Evolutionary conservation across 2,797 vertebrate species (phyloP).

Genomic region (Danio kyathit): DNA sequence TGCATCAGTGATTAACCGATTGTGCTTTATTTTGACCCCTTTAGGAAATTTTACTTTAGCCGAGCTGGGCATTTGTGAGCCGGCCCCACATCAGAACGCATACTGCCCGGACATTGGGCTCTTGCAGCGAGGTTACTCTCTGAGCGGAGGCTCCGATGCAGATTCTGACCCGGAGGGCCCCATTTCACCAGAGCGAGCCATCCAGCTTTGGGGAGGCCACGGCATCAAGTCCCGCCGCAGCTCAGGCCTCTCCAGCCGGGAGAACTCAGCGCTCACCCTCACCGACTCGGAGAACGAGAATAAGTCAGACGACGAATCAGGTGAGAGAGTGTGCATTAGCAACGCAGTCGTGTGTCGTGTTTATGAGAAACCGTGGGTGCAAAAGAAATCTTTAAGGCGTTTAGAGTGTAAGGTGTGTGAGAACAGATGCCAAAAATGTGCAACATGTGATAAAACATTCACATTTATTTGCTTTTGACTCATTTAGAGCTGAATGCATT

Average conservation of each 20-base stretch:
- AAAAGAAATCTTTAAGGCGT: constrained; percentile 37
- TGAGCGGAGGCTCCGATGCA: constrained; percentile 83
- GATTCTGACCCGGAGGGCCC: constrained; percentile 87
- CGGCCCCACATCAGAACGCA: constrained; percentile 82
- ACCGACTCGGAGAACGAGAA: constrained; percentile 91
- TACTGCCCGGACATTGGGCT: constrained; percentile 88
- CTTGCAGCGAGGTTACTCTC: constrained; percentile 83
- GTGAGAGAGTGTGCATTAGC: constrained; percentile 70
- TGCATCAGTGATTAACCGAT: not conserved
- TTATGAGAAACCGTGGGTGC: constrained; percentile 16
- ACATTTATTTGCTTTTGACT: constrained; percentile 8
- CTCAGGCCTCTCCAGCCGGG: constrained; percentile 87
- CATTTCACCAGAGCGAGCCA: constrained; percentile 86
- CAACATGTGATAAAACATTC: constrained; percentile 44
- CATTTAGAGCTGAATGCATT: constrained; percentile 48
- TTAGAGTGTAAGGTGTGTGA: constrained; percentile 13
- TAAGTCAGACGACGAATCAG: constrained; percentile 89
- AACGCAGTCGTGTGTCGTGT: constrained; percentile 10
- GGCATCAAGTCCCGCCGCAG: constrained; percentile 86
- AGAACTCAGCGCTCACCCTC: constrained; percentile 89
- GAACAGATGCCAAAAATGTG: constrained; percentile 40
- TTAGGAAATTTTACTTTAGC: constrained; percentile 86
- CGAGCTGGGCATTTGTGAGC: constrained; percentile 87
- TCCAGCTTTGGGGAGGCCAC: constrained; percentile 84
- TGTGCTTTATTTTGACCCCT: constrained; percentile 9